phyloP scores from a whole-genome alignment of 1,140 invertebrate genomes.

The Nephila pilipes region DNA sequence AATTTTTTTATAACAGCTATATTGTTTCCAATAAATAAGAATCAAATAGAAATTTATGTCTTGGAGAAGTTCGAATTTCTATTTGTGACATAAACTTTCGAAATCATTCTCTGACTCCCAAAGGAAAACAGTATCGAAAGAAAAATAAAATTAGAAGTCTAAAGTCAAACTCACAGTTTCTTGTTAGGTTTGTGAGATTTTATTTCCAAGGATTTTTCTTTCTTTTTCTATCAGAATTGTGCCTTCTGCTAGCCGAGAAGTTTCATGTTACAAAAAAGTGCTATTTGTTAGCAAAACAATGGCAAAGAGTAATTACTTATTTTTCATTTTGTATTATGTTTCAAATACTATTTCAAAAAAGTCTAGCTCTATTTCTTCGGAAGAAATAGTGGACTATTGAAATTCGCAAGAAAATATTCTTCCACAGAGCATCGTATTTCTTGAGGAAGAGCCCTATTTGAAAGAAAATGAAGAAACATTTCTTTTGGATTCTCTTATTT shows the following conservation, averaged over 20 bases:
- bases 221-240: neutral
- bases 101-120: neutral
- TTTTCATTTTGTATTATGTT: neutral
- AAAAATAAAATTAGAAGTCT: neutral
- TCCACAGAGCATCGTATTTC: neutral
- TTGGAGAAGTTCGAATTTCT: slow-evolving; percentile 20
- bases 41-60: slow-evolving; percentile 25
- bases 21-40: slow-evolving; percentile 7
- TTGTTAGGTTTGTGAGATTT: neutral
- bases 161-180: neutral
- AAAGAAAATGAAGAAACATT: neutral
- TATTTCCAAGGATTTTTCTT: neutral
- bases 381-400: neutral
- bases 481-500: neutral
- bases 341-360: slow-evolving; percentile 23
- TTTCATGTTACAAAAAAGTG: slow-evolving; percentile 43
- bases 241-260: neutral
- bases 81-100: slow-evolving; percentile 20
- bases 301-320: slow-evolving; percentile 51
- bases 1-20: neutral
- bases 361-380: neutral
- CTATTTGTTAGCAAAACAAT: slow-evolving; percentile 56
- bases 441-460: neutral
- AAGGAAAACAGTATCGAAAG: slow-evolving; percentile 24
- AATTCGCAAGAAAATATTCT: slow-evolving; percentile 1